Conservation (phyloP, 2,888 invertebrate species). For the Mesodorylaimus sp. region DNA sequence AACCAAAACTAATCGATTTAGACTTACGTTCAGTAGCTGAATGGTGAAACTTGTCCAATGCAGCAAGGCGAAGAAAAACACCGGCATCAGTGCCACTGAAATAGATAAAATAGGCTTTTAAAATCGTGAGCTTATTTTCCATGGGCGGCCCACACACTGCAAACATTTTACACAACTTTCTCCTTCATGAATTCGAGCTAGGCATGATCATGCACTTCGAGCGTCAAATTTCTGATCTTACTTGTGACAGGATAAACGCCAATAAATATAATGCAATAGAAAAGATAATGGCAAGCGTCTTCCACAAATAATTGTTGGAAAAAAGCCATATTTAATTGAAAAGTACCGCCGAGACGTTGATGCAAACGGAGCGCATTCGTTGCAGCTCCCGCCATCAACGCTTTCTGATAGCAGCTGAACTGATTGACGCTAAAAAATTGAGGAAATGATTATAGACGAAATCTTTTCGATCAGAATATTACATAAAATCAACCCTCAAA, state of each 20-base stretch:
- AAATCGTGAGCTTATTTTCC: slow-evolving; percentile 7
- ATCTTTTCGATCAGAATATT: slow-evolving; percentile 8
- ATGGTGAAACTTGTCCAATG: slow-evolving; percentile 82
- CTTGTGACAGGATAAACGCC: slow-evolving; percentile 68
- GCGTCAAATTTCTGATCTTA: slow-evolving; percentile 36
- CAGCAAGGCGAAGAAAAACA: slow-evolving; percentile 71
- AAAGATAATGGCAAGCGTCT: slow-evolving; percentile 77
- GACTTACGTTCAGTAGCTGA: slow-evolving; percentile 71
- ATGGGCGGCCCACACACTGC: no score
- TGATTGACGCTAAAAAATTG: slow-evolving; percentile 45
- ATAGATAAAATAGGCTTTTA: slow-evolving; percentile 9
- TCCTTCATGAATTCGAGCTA: no score
- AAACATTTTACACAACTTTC: no score
- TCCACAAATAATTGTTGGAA: slow-evolving; percentile 58
- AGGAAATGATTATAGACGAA: no score
- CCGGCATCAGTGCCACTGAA: slow-evolving; percentile 68
- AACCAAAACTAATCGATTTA: slow-evolving; percentile 13
- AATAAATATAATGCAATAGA: slow-evolving; percentile 83
- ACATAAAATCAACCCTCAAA: slow-evolving; percentile 1
- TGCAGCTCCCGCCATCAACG: slow-evolving; percentile 71
- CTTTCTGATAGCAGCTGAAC: slow-evolving; percentile 68
- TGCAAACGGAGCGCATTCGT: slow-evolving; percentile 83
- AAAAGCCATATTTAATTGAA: slow-evolving; percentile 58
- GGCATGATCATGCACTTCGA: no score
- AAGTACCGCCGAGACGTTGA: slow-evolving; percentile 56